Conservation (phyloP, 1,140 invertebrate species). For the Euborellia annulipes region DNA sequence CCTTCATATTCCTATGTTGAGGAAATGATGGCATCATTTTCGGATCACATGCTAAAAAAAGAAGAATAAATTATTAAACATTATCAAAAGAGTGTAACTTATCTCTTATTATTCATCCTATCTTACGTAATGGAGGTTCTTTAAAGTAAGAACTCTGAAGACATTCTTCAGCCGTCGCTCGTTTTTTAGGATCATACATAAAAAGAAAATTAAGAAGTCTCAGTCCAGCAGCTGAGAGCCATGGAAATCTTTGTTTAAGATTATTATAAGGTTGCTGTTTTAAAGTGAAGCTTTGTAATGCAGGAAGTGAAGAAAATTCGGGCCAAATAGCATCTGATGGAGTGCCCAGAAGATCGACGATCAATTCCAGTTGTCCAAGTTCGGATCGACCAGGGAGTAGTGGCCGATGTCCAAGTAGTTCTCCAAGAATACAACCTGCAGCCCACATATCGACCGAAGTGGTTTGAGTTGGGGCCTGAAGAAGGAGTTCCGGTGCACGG, state of each 20-base stretch:
- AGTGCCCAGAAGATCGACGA: conserved; percentile 87
- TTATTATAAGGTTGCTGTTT: conserved; percentile 95
- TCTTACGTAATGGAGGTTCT: conserved; percentile 83
- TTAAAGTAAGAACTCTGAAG: conserved; percentile 91
- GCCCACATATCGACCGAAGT: conserved; percentile 98
- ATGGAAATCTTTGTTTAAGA: conserved; percentile 80
- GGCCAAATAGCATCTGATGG: conserved; percentile 95
- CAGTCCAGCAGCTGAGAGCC: conserved; percentile 77
- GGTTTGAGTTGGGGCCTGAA: conserved; percentile 79
- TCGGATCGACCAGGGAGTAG: conserved; percentile 80
- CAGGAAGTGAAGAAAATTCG: conserved; percentile 68
- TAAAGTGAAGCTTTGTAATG: conserved; percentile 72
- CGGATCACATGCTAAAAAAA: conserved; percentile 83
- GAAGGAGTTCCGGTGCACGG: conserved; percentile 84
- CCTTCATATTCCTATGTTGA: conserved; percentile 80
- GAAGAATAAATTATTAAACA: too few relatives aligned
- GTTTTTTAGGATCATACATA: conserved; percentile 92
- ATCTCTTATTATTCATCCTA: too few relatives aligned
- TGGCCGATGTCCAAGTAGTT: conserved; percentile 74
- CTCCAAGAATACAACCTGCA: conserved; percentile 66
- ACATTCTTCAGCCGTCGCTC: conserved; percentile 88
- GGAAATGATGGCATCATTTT: conserved; percentile 95
- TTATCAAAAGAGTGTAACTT: too few relatives aligned
- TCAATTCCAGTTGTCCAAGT: conserved; percentile 83
- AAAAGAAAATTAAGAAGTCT: conserved; percentile 85